Percentiles rank a stretch among this genome's conserved stretches.
Evolutionary conservation across 1,140 invertebrate species (phyloP).

Genomic region (Delia radicum): DNA sequence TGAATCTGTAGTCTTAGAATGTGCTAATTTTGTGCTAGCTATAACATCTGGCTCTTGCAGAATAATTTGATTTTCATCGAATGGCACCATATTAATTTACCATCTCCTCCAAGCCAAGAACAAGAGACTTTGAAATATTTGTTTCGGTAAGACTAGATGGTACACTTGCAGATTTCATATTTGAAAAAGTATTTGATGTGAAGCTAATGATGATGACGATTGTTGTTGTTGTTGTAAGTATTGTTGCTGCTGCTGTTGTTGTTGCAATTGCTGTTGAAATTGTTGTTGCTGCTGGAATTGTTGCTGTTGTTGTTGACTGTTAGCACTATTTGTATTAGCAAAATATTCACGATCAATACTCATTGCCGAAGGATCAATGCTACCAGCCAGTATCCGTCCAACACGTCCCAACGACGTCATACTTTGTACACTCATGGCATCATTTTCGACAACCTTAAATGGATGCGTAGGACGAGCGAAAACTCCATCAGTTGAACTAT

Average conservation of each 20-base stretch:
- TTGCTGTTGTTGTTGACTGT: constrained; percentile 36
- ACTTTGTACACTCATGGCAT: constrained; percentile 82
- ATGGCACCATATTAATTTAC: constrained; percentile 32
- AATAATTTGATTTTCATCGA: constrained; percentile 36
- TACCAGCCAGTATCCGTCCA: constrained; percentile 71
- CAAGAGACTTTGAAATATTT: constrained; percentile 23
- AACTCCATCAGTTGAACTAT: constrained; percentile 61
- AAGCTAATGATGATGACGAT: neutral
- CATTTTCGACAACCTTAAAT: constrained; percentile 79
- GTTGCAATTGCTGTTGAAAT: constrained; percentile 33
- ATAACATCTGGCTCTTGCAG: constrained; percentile 90
- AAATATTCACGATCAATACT: constrained; percentile 52
- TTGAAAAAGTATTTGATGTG: constrained; percentile 13
- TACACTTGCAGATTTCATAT: constrained; percentile 14
- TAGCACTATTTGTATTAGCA: constrained; percentile 30
- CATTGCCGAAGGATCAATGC: constrained; percentile 59
- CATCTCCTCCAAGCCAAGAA: constrained; percentile 36
- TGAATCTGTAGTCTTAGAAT: constrained; percentile 56
- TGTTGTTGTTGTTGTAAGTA: neutral
- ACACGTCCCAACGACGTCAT: constrained; percentile 81
- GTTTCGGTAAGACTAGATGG: constrained; percentile 3
- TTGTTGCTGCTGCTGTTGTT: constrained; percentile 34
- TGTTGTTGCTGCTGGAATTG: constrained; percentile 37
- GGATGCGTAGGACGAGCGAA: constrained; percentile 67
- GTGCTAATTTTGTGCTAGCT: constrained; percentile 80